These are phyloP conservation scores for Gymnoscelis rufifasciata DNA, from an alignment of 2,888 invertebrate genomes.

Conservation along the genomic window DNA sequence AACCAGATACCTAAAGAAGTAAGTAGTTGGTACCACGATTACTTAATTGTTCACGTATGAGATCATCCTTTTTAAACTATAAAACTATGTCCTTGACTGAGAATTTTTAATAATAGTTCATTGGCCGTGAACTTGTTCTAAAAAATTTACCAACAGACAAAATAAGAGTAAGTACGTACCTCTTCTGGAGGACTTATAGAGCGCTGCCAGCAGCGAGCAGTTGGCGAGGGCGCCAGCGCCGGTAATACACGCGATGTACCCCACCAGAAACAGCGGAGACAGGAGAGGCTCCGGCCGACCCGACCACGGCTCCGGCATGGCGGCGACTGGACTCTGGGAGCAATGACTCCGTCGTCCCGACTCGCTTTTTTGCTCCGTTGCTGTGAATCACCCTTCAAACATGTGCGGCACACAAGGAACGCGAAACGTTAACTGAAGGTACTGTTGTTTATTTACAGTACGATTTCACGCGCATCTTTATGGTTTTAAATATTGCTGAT, in stretches of 20 bases:
- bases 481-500: background rate
- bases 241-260: conserved; percentile 57
- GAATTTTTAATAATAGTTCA: background rate
- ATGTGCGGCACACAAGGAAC: conserved; percentile 59
- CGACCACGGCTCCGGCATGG: conserved; percentile 56
- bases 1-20: too few relatives aligned
- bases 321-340: conserved; percentile 69
- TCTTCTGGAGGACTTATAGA: conserved; percentile 65
- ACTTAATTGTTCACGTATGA: background rate
- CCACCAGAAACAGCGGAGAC: conserved; percentile 59
- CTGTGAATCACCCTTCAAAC: conserved; percentile 66
- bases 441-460: conserved; percentile 29
- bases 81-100: background rate
- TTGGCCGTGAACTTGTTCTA: background rate
- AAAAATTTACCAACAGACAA: background rate
- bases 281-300: conserved; percentile 52
- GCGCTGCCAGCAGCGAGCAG: conserved; percentile 61
- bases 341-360: conserved; percentile 72
- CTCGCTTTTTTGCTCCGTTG: conserved; percentile 57
- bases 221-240: conserved; percentile 67
- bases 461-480: conserved; percentile 17
- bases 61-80: background rate
- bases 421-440: conserved; percentile 37
- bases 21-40: too few relatives aligned
- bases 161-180: conserved; percentile 43